These are phyloP conservation scores for Ovis aries DNA, from an alignment of 2,113 vertebrate genomes.

Conservation along the genomic window ARS-UI_Ramb_v3.0 NC_056067.1:19052501-19053000, in stretches of 20 bases:
- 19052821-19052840: background rate
- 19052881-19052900: background rate
- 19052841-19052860: background rate
- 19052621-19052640: background rate
- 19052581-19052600: background rate
- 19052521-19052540: background rate
- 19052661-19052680: background rate
- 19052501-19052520: background rate
- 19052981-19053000: background rate
- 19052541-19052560: background rate
- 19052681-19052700: background rate
- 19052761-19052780: background rate
- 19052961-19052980: background rate
- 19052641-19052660: background rate
- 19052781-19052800: background rate
- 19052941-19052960: background rate
- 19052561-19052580: background rate
- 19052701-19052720: background rate
- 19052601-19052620: background rate
- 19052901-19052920: background rate
- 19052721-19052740: background rate
- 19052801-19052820: background rate
- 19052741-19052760: background rate
- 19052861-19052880: background rate
- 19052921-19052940: background rate